These are phyloP conservation scores for Conopomorpha cramerella DNA, from an alignment of 1,140 invertebrate species.

Conservation along the genomic window DNA sequence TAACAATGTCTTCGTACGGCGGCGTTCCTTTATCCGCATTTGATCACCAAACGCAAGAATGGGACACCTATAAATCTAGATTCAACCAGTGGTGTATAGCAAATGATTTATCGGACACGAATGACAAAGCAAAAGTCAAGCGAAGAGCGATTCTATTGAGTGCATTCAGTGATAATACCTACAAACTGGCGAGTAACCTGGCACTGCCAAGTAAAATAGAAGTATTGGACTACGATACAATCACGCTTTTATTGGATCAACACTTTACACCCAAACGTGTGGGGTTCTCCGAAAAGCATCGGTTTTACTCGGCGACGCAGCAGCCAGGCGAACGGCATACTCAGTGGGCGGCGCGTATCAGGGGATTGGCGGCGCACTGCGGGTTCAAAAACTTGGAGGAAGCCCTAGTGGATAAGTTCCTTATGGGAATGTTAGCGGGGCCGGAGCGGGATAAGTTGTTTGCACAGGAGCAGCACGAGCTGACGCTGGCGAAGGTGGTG, in stretches of 20 bases:
- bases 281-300: constrained; percentile 6
- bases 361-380: constrained; percentile 3
- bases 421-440: constrained; percentile 1
- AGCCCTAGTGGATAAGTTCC: background rate
- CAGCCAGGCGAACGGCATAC: constrained; percentile 2
- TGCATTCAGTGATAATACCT: constrained; percentile 9
- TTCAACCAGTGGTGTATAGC: background rate
- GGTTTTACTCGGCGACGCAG: background rate
- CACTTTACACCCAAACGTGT: constrained; percentile 7
- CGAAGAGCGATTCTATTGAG: constrained; percentile 12
- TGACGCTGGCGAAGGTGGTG: constrained; percentile 10
- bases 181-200: constrained; percentile 7
- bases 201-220: constrained; percentile 6
- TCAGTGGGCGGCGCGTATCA: constrained; percentile 5
- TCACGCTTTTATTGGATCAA: constrained; percentile 3
- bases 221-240: constrained; percentile 3
- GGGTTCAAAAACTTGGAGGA: background rate
- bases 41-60: background rate
- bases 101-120: background rate
- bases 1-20: background rate
- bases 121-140: background rate
- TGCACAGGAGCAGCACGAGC: constrained; percentile 4
- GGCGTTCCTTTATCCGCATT: background rate
- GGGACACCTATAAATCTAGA: background rate
- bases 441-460: constrained; percentile 13